These are phyloP conservation scores for Notoglanidium macrostoma DNA, from an alignment of 2,797 vertebrate species.

Conservation along the genomic window DNA sequence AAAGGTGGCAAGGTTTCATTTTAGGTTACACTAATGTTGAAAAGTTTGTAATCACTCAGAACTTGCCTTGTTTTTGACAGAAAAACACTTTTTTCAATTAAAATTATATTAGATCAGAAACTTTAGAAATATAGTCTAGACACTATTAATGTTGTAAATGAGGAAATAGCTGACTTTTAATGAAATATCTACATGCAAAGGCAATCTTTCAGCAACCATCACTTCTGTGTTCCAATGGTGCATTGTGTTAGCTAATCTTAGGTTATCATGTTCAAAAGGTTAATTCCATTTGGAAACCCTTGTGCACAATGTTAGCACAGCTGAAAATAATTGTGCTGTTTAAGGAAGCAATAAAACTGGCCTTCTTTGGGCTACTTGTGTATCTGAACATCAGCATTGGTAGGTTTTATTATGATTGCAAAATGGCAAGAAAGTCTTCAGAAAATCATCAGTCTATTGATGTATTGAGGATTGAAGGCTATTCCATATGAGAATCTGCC, in stretches of 20 bases:
- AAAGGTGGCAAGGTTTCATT: neutral
- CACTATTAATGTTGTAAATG: neutral
- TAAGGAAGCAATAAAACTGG: neutral
- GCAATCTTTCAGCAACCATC: neutral
- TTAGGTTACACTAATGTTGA: too few relatives aligned
- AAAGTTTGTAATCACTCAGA: too few relatives aligned
- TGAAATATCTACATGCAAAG: neutral
- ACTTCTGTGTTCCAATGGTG: neutral
- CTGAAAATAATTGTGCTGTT: neutral
- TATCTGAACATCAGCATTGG: neutral
- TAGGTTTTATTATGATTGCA: neutral
- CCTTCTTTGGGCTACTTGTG: neutral
- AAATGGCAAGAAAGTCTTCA: neutral
- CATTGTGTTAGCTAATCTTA: neutral
- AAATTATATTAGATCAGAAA: neutral
- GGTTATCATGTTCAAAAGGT: neutral
- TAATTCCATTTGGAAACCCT: neutral
- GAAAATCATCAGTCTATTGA: neutral
- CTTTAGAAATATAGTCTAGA: neutral
- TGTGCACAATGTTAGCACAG: neutral
- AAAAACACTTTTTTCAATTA: neutral
- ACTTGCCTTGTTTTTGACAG: too few relatives aligned
- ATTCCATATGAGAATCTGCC: neutral
- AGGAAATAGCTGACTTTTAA: neutral
- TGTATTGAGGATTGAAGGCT: neutral